phyloP scores from a whole-genome alignment of 35 echinoderm and acorn worm species.

The Diadema setosum region DNA sequence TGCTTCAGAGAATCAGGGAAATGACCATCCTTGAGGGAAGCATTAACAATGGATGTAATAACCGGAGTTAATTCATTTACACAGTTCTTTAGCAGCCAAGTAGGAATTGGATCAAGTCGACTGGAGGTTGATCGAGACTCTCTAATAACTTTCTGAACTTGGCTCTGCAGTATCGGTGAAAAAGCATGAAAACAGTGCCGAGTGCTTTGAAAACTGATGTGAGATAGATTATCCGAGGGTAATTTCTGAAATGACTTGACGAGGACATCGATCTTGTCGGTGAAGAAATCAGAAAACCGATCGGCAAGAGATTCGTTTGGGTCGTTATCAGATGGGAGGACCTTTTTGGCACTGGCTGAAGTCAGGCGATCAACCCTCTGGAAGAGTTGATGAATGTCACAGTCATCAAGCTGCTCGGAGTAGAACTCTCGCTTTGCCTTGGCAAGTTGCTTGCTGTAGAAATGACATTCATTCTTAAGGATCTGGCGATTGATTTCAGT shows the following conservation, averaged over 20 bases:
- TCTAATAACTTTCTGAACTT: no score
- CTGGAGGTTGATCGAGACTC: no score
- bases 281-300: neutral
- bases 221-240: no score
- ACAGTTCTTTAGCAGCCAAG: no score
- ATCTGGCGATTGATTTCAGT: neutral
- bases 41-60: neutral
- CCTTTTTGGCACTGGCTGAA: neutral
- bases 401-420: neutral
- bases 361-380: neutral
- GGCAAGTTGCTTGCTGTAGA: neutral
- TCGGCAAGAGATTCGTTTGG: neutral
- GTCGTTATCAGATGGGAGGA: neutral
- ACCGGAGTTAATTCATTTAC: neutral
- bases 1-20: neutral
- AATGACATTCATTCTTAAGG: no score
- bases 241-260: neutral
- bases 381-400: neutral
- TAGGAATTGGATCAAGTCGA: no score
- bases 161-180: no score
- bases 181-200: no score
- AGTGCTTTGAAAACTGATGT: no score
- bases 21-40: neutral
- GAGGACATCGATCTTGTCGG: neutral
- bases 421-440: neutral